phyloP scores from a whole-genome alignment of 2,888 invertebrate genomes.

The Fragum fragum region DNA sequence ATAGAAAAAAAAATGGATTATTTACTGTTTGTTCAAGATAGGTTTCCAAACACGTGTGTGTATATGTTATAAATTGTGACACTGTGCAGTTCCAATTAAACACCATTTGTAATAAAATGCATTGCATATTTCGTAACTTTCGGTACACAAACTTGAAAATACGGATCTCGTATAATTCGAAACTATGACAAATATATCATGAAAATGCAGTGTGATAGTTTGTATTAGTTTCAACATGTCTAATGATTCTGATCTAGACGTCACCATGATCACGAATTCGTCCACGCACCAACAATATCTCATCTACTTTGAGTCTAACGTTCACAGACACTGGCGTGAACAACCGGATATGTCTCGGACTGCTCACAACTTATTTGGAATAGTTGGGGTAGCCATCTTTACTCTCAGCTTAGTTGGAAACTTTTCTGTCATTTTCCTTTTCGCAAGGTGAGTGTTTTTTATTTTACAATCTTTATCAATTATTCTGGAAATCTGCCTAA shows the following conservation, averaged over 20 bases:
- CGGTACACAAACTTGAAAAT: no score
- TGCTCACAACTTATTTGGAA: constrained; percentile 15
- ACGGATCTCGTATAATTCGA: no score
- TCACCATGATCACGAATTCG: neutral
- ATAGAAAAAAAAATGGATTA: no score
- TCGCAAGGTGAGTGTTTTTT: constrained; percentile 18
- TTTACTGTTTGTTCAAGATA: no score
- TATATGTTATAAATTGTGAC: no score
- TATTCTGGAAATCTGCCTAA: no score
- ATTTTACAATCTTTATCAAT: no score
- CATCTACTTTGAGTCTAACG: neutral
- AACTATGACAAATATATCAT: no score
- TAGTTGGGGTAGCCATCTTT: constrained; percentile 11
- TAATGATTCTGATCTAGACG: neutral
- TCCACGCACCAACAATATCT: neutral
- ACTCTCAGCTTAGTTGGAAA: constrained; percentile 22
- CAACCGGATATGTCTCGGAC: constrained; percentile 25
- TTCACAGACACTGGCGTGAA: constrained; percentile 6
- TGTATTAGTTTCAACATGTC: neutral
- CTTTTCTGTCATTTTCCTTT: constrained; percentile 32
- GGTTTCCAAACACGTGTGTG: no score
- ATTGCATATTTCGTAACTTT: no score
- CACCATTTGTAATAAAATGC: no score
- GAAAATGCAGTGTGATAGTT: neutral
- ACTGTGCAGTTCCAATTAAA: no score